A percentile compares a stretch with the other conserved stretches of the same genome.
These are phyloP conservation scores for Spialia ferax DNA, from an alignment of 2,888 invertebrate species.

Conservation along the genomic window DNA sequence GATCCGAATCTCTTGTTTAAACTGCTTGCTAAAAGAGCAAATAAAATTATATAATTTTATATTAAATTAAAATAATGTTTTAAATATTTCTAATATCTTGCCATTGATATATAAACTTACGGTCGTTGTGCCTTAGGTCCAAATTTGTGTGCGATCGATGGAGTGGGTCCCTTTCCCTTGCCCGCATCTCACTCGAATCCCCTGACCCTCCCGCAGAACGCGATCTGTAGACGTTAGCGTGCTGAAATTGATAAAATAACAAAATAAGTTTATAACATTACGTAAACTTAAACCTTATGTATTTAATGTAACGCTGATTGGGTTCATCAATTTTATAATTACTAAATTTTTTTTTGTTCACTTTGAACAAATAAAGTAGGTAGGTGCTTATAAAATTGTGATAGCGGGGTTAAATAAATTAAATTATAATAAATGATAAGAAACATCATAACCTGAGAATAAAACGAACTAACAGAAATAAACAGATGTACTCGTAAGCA, in stretches of 20 bases:
- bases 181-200: conserved; percentile 60
- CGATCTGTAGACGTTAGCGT: conserved; percentile 77
- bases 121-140: conserved; percentile 71
- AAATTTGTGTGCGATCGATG: conserved; percentile 82
- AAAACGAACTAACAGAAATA: too few relatives aligned
- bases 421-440: too few relatives aligned
- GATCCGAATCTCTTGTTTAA: conserved; percentile 89
- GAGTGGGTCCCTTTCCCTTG: conserved; percentile 75
- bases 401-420: too few relatives aligned
- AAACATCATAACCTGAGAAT: too few relatives aligned
- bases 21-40: conserved; percentile 58
- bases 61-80: background rate
- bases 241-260: conserved; percentile 66
- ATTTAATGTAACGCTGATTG: too few relatives aligned
- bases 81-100: background rate
- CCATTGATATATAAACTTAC: conserved; percentile 55
- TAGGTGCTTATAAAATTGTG: too few relatives aligned
- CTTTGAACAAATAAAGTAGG: too few relatives aligned
- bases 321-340: too few relatives aligned
- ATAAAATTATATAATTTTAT: background rate
- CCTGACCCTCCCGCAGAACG: conserved; percentile 72
- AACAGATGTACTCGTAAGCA: too few relatives aligned
- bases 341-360: background rate
- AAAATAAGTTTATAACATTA: conserved; percentile 11
- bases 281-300: background rate